Percentiles rank a stretch among this genome's conserved stretches.
phyloP scores from a whole-genome alignment of 2,888 invertebrate species.

The Terebella lapidaria region DNA sequence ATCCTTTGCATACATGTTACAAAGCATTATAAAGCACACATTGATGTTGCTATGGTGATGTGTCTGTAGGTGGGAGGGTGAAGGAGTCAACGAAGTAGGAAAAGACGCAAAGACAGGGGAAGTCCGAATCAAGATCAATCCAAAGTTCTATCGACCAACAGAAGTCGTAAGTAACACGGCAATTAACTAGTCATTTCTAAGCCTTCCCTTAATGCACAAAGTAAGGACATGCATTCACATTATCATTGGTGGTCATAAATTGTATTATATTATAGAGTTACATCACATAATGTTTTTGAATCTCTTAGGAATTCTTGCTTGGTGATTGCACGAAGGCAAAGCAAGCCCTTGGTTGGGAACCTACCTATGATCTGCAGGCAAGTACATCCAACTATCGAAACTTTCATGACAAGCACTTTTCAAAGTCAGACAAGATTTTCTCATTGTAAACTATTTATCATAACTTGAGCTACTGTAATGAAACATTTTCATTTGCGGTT shows the following conservation, averaged over 20 bases:
- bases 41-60: too few species aligned
- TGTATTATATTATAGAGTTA: background rate
- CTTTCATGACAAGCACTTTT: too few species aligned
- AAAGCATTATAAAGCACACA: too few species aligned
- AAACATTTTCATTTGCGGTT: background rate
- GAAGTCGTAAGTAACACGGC: slow-evolving; percentile 67
- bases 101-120: slow-evolving; percentile 68
- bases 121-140: slow-evolving; percentile 81
- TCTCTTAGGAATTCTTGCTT: slow-evolving; percentile 69
- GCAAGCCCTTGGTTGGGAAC: slow-evolving; percentile 79
- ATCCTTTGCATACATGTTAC: too few species aligned
- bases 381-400: too few species aligned
- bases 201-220: background rate
- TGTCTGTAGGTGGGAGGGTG: slow-evolving; percentile 79
- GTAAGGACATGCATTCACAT: background rate
- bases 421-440: background rate
- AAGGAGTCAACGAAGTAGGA: slow-evolving; percentile 76
- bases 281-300: too few species aligned
- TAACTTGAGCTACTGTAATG: background rate
- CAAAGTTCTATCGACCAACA: slow-evolving; percentile 92
- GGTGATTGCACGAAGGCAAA: slow-evolving; percentile 94
- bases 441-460: background rate
- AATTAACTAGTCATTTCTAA: background rate
- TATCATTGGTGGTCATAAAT: background rate
- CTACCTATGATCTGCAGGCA: slow-evolving; percentile 70